A percentile compares a stretch with the other conserved stretches of the same genome.
Conservation (phyloP, 1,140 invertebrate species). For the Zaprionus capensis region DNA sequence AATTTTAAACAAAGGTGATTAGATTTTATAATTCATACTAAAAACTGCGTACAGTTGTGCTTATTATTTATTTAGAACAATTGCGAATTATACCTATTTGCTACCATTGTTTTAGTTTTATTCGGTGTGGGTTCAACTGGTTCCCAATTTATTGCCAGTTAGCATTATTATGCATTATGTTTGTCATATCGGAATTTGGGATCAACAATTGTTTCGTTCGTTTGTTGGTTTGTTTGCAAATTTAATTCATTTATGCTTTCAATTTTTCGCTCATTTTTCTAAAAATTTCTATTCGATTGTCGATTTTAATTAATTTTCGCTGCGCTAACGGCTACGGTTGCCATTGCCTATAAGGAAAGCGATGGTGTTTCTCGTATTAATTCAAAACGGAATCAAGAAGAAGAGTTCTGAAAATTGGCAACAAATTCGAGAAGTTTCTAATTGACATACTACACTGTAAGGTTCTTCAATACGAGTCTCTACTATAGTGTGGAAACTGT, state of each 20-base stretch:
- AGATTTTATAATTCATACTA: slow-evolving; percentile 75
- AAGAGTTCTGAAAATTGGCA: no score
- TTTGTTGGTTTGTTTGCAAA: slow-evolving; percentile 23
- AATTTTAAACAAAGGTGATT: slow-evolving; percentile 84
- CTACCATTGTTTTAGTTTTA: slow-evolving; percentile 34
- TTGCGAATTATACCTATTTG: slow-evolving; percentile 67
- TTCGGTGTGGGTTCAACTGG: background rate
- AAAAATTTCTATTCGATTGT: slow-evolving; percentile 44
- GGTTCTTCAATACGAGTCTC: background rate
- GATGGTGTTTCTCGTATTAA: background rate
- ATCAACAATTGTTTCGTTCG: slow-evolving; percentile 60
- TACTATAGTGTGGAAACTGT: background rate
- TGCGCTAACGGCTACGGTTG: background rate
- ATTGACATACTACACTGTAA: no score
- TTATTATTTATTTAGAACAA: slow-evolving; percentile 78
- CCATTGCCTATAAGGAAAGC: background rate
- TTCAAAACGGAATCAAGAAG: background rate
- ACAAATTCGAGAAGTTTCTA: no score
- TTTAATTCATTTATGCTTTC: slow-evolving; percentile 59
- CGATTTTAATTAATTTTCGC: slow-evolving; percentile 69
- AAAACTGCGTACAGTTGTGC: slow-evolving; percentile 59
- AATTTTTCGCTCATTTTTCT: slow-evolving; percentile 32
- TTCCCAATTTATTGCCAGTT: slow-evolving; percentile 20
- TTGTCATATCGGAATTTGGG: slow-evolving; percentile 59
- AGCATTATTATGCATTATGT: slow-evolving; percentile 46